Base-by-base conservation (phyloP, 2,888 invertebrate genomes). In the Papilio protenor region DNA sequence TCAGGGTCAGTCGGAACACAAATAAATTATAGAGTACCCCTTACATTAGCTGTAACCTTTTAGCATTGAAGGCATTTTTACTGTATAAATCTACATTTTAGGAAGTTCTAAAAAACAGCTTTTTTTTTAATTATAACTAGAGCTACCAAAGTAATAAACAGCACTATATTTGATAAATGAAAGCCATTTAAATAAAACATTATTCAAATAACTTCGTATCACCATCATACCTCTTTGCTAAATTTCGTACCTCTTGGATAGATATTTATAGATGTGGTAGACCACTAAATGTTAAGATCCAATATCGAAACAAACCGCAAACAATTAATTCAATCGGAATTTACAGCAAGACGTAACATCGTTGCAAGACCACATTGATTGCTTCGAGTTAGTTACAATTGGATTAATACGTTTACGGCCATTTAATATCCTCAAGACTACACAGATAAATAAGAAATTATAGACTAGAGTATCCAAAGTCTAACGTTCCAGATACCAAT, bases 291-390 rank as follows among this genome's bases (percentile, higher is more conserved):
- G 66, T 69, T 18, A 45, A 45, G 66, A 69, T 45, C 45, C 66
- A 69, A 69, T 69, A 45, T 69, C 66, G 45, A n/a, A 12, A 45
- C 45, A 64, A 64, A 64, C 64, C 66, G 66, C 66, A 69, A 0
- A 69, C 66, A 45, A 69, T 45, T n/a, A 21, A 69, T 45, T 66
- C 3, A 40, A 69, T 69, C 66, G 45, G 66, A 69, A 45, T 69
- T 69, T 40, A 66, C 64, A n/a, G 11, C 40, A 12, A 69, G 40
- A 45, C 66, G 45, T 69, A 69, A 69, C 66, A 45, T 45, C n/a
- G 12, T 45, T 69, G 1, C 12, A 12, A 2, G 12, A n/a, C 40
- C 66, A 66, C 33, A n/a, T 66, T 18, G 61, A 33, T 61, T 33
- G 11, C 33, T 40, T 14, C 52, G 52, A 18, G 52, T 52, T 52